A percentile compares a stretch with the other conserved stretches of the same genome.
Conservation (phyloP, 2,113 vertebrate species). For the Megaptera novaeangliae region DNA sequence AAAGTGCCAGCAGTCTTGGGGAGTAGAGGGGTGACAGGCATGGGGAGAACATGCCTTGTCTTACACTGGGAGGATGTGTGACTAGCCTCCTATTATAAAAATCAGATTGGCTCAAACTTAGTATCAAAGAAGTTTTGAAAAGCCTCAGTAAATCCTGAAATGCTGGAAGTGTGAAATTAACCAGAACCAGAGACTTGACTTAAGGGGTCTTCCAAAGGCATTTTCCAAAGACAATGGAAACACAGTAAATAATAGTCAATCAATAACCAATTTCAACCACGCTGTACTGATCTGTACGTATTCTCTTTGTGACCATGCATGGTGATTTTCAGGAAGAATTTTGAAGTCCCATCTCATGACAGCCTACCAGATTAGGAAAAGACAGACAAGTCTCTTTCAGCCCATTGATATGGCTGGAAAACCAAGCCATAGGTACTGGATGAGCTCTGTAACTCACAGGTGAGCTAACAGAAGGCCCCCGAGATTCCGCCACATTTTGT, state of each 20-base stretch:
- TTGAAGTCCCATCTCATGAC: neutral
- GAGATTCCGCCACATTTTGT: neutral
- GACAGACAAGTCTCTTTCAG: rapidly evolving
- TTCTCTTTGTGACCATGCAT: neutral
- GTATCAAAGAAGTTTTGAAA: neutral
- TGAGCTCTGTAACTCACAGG: too few species aligned
- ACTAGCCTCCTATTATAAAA: neutral
- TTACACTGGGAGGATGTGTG: neutral
- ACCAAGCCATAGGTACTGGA: rapidly evolving
- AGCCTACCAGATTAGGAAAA: neutral
- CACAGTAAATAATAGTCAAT: constrained; percentile 22
- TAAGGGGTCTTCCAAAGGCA: neutral
- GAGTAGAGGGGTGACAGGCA: neutral
- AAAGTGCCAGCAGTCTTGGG: neutral
- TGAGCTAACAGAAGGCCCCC: neutral
- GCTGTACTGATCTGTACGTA: neutral
- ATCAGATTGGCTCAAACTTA: neutral
- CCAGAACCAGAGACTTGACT: constrained; percentile 7
- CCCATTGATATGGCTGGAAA: neutral
- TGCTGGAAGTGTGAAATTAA: neutral
- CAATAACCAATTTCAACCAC: constrained; percentile 37
- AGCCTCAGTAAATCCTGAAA: neutral
- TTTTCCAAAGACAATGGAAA: constrained; percentile 34
- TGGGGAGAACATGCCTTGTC: neutral
- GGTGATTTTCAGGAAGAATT: neutral